These are phyloP conservation scores for Phoebastria nigripes DNA, from an alignment of 2,797 vertebrate species.

Conservation along the genomic window DNA sequence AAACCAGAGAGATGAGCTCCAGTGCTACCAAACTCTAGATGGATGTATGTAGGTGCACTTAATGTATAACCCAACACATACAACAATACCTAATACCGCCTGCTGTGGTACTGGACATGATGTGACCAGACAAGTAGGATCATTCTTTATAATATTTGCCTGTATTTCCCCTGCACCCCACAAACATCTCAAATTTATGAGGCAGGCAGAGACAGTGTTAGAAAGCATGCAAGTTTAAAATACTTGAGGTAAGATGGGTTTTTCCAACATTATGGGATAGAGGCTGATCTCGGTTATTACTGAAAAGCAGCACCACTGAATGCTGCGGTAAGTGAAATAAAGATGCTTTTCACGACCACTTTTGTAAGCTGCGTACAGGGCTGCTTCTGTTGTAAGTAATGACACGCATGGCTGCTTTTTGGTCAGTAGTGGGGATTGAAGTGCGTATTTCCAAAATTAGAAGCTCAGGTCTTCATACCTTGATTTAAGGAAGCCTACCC, in stretches of 20 bases:
- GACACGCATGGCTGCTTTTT: neutral
- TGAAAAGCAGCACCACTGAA: neutral
- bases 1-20: neutral
- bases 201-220: neutral
- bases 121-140: neutral
- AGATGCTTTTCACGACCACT: neutral
- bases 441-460: neutral
- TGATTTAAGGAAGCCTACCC: neutral
- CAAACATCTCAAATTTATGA: neutral
- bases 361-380: neutral
- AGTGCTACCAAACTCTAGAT: neutral
- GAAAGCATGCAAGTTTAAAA: neutral
- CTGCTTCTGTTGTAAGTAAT: neutral
- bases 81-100: neutral
- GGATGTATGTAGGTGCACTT: rapidly evolving
- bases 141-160: neutral
- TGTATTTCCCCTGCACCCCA: neutral
- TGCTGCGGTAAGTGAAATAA: neutral
- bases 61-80: neutral
- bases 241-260: neutral
- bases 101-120: neutral
- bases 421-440: neutral
- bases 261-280: neutral
- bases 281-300: neutral
- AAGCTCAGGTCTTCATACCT: neutral